Evolutionary conservation across 2,113 vertebrate species (phyloP), one percentile per base, ranked within the genome.

Genomic region (Pelodiscus sinensis): DNA sequence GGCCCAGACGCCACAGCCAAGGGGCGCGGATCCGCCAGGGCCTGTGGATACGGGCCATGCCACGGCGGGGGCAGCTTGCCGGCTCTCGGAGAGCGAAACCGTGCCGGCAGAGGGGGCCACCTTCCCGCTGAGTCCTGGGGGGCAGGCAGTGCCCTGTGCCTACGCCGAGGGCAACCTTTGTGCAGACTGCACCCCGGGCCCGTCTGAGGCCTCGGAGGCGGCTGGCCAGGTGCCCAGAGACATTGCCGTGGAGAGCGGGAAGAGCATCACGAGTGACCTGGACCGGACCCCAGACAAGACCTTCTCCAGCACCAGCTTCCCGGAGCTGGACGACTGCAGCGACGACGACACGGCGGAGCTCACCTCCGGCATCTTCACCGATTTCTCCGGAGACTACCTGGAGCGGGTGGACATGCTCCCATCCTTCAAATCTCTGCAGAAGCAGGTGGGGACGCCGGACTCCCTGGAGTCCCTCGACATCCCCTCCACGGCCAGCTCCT

Each of bases 391-490:
- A 16, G 98, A 98, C 2, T 98, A 97, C 50, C 0, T 65, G 0
- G 98, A 99, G 91, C 97, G 96, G 79, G 96, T 22, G 0, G 98
- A 98, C 22, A 86, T 84, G 0, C 84, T 87, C 1, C 97, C 98
- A 0, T 95, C 97, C 4, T 96, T 98, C 78, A 98, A 98, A 94
- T 98, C 98, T 8, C 96, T 98, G 62, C 99, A 99, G 97, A 99
- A 98, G 97, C 98, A 99, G 94, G 98, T 97, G 50, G 99, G 98
- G 31, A 99, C 98, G 0, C 99, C 99, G 0, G 98, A 99, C 84
- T 99, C 98, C 4, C 96, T 99, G 97, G 99, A 99, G 73, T 99
- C 98, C 0, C 97, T 99, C 94, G 98, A 99, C 82, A 98, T 98
- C 92, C 98, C 98, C 0, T 98, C 99, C 65, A 97, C 98, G 1